phyloP scores from a whole-genome alignment of 2,113 vertebrate species.

The Silurus glanis region DNA sequence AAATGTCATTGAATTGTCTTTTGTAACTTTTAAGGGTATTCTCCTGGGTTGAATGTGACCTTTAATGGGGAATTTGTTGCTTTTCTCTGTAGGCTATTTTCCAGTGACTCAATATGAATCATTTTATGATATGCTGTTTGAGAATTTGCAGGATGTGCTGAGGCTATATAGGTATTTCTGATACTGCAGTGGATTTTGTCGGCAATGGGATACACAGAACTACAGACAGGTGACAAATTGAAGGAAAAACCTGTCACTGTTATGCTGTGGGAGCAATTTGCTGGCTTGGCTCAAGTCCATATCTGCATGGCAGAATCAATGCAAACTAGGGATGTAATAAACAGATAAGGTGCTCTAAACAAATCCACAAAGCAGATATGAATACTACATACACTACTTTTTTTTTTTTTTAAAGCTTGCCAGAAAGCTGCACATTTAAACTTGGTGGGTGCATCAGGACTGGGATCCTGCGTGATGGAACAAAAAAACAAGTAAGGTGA shows the following conservation, averaged over 20 bases:
- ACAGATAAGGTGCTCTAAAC: background rate
- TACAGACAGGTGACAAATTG: background rate
- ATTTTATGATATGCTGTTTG: background rate
- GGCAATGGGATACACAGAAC: background rate
- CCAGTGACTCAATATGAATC: background rate
- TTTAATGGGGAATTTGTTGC: background rate
- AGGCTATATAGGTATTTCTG: background rate
- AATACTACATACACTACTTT: background rate
- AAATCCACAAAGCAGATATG: background rate
- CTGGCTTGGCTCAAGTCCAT: background rate
- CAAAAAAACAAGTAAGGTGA: background rate
- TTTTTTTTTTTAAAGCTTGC: background rate
- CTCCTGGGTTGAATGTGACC: background rate
- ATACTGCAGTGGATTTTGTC: background rate
- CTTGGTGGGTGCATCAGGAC: background rate
- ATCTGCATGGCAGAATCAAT: background rate
- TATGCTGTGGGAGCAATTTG: background rate
- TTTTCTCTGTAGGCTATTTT: slow-evolving; percentile 9
- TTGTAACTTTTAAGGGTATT: background rate
- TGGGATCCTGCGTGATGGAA: background rate
- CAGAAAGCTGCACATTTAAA: background rate
- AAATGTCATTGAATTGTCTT: background rate
- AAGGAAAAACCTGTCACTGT: background rate
- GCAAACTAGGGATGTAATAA: background rate
- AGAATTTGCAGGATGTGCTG: slow-evolving; percentile 2